phyloP scores from a whole-genome alignment of 2,113 vertebrate genomes.

The Psammodynastes pulverulentus region DNA sequence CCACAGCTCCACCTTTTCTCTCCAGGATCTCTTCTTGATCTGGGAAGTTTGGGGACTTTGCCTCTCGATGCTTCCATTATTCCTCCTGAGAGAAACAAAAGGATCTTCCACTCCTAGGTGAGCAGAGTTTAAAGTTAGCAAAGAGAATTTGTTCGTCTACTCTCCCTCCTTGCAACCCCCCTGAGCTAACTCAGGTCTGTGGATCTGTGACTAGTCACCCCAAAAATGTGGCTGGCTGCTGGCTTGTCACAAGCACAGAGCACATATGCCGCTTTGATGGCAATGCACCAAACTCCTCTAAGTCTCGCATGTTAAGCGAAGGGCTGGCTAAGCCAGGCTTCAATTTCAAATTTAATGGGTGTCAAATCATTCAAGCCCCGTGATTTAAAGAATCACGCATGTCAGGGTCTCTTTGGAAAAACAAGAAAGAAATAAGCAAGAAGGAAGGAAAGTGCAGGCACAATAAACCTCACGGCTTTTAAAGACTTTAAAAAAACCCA shows the following conservation, averaged over 20 bases:
- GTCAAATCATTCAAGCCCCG: neutral
- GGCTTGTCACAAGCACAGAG: neutral
- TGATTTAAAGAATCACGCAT: constrained; percentile 45
- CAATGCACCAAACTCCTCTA: constrained; percentile 17
- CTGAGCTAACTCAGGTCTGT: neutral
- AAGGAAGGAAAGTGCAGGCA: constrained; percentile 26
- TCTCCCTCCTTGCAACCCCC: neutral
- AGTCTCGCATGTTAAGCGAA: neutral
- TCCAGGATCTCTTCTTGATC: neutral
- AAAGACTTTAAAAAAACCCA: neutral
- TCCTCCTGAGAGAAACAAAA: neutral
- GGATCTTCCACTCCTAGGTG: neutral
- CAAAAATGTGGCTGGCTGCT: neutral
- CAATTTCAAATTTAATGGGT: constrained; percentile 47
- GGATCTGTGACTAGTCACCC: neutral
- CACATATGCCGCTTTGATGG: neutral
- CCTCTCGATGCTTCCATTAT: neutral
- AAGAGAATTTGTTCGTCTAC: neutral
- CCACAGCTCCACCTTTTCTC: neutral
- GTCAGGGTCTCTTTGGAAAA: constrained; percentile 40
- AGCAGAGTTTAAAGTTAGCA: neutral
- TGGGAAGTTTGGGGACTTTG: neutral
- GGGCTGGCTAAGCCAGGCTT: neutral
- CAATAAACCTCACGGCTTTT: constrained; percentile 40
- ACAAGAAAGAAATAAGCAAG: constrained; percentile 3